Conservation (phyloP, 2,113 vertebrate species). For the Nothoprocta perdicaria region DNA sequence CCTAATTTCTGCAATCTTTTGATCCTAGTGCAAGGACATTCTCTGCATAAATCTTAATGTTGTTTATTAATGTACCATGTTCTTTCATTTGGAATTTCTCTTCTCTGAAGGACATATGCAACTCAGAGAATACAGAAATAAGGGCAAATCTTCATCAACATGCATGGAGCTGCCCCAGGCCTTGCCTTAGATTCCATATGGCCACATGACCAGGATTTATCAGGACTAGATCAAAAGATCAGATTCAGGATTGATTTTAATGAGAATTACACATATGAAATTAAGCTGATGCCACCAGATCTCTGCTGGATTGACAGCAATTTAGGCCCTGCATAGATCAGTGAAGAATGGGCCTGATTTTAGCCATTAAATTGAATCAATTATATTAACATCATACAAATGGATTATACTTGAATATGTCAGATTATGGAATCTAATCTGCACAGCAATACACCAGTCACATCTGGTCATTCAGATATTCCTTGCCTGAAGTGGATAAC, state of each 20-base stretch:
- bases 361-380: background rate
- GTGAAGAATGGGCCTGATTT: background rate
- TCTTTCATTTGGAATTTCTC: background rate
- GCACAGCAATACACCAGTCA: background rate
- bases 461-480: background rate
- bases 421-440: background rate
- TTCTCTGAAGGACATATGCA: background rate
- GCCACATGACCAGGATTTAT: background rate
- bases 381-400: background rate
- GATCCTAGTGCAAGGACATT: background rate
- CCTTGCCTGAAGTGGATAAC: background rate
- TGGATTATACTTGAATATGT: background rate
- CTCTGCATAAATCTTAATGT: background rate
- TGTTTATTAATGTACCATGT: background rate
- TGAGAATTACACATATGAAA: background rate
- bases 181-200: background rate
- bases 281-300: background rate
- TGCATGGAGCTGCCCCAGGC: background rate
- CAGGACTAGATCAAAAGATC: no score
- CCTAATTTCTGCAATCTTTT: background rate
- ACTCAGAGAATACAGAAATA: background rate
- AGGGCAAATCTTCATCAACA: background rate
- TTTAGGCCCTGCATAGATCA: background rate
- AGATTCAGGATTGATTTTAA: background rate
- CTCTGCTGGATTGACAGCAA: background rate